phyloP scores from a whole-genome alignment of 2,797 vertebrate genomes.

The Gymnopithys bicolor region DNA sequence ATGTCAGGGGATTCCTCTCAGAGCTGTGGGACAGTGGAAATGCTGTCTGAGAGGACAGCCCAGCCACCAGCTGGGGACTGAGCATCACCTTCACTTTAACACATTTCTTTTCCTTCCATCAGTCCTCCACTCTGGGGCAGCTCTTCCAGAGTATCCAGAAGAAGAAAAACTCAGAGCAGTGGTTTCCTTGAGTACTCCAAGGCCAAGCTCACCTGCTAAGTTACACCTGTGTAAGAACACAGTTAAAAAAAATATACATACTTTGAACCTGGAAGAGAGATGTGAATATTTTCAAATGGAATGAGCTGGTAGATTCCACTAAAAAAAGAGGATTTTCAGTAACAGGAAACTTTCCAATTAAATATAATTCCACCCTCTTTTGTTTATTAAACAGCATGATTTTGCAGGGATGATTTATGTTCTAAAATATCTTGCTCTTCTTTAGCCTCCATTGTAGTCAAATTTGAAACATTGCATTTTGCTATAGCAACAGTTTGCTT shows the following conservation, averaged over 20 bases:
- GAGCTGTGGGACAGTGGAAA: neutral
- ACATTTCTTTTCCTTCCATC: neutral
- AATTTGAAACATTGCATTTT: constrained; percentile 11
- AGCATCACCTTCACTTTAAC: neutral
- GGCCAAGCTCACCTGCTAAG: neutral
- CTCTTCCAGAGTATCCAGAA: neutral
- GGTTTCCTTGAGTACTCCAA: neutral
- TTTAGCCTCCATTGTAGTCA: constrained; percentile 19
- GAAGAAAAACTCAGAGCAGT: neutral
- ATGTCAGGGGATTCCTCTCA: neutral
- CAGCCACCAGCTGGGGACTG: neutral
- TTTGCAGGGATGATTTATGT: constrained; percentile 1
- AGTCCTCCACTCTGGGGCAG: neutral
- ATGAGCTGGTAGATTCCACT: neutral
- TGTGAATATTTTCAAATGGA: neutral
- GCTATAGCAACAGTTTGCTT: constrained; percentile 50
- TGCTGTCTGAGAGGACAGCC: neutral
- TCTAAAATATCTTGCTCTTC: constrained; percentile 1
- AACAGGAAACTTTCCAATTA: neutral
- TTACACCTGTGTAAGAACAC: neutral
- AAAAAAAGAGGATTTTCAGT: neutral
- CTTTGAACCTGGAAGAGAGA: neutral
- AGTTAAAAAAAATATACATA: neutral
- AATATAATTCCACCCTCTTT: neutral
- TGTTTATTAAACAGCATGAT: neutral